Evolutionary conservation across 2,797 vertebrate species (phyloP).

Genomic region (Austrolebias charrua): DNA sequence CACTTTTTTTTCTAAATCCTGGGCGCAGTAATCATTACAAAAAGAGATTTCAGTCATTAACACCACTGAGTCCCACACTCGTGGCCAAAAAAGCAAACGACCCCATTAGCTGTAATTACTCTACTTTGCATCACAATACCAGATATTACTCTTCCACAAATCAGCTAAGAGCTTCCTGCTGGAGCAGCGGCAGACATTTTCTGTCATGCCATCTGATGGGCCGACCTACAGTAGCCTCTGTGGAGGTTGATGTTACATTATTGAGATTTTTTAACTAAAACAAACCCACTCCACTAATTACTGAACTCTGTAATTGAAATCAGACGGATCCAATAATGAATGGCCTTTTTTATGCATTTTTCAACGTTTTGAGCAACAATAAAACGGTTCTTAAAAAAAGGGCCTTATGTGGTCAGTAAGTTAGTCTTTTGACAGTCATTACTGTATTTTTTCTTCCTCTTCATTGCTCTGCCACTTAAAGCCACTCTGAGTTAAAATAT

Average conservation of each 20-base stretch:
- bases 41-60: constrained; percentile 42
- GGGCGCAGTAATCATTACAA: background rate
- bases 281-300: background rate
- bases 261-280: background rate
- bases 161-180: background rate
- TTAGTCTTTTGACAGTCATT: constrained; percentile 16
- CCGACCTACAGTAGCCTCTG: background rate
- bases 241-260: background rate
- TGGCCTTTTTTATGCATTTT: no score
- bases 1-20: constrained; percentile 9
- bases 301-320: background rate
- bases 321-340: no score
- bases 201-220: constrained; percentile 15
- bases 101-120: constrained; percentile 45
- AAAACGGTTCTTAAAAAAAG: no score
- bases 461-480: constrained; percentile 9
- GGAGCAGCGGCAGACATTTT: constrained; percentile 1
- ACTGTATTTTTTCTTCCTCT: constrained; percentile 9
- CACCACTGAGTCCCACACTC: constrained; percentile 39
- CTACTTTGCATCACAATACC: constrained; percentile 40
- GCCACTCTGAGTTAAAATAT: constrained; percentile 43
- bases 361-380: background rate
- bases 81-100: constrained; percentile 37
- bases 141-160: constrained; percentile 1
- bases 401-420: constrained; percentile 26